Base-by-base conservation (phyloP, 37 sponge, comb jelly and placozoan genomes). In the Bolinopsis microptera region DNA sequence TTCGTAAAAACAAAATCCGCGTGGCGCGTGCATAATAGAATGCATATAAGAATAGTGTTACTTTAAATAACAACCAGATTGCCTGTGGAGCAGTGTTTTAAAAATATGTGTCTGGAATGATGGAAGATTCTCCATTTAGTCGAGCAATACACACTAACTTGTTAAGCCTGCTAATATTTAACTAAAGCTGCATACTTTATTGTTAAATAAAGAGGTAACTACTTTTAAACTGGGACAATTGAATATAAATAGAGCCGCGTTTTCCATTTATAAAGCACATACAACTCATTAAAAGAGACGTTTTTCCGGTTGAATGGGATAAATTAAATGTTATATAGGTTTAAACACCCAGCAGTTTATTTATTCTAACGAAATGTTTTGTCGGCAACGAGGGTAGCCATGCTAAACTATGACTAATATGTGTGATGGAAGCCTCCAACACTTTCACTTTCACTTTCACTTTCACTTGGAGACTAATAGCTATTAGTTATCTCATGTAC, bases 401-500 rank as follows among this genome's bases (percentile, higher is more conserved):
- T 48, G 5, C 61, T 48, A 48, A 13, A 48, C 61, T 48, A 48
- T 48, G 5, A 18, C 13, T 48, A 48, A 48, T 13, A 18, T 48
- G 61, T 48, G 61, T 48, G 61, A n/a, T n/a, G n/a, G n/a, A n/a
- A n/a, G n/a, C n/a, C n/a, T n/a, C n/a, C n/a, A n/a, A n/a, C n/a
- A n/a, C n/a, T n/a, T n/a, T n/a, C n/a, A n/a, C n/a, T n/a, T n/a
- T n/a, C n/a, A n/a, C n/a, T n/a, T n/a, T n/a, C n/a, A n/a, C n/a
- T n/a, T n/a, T n/a, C n/a, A n/a, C n/a, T n/a, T n/a, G n/a, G n/a
- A 48, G 61, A 48, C 61, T 48, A 48, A 48, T 48, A 48, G 61
- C 61, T 48, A 48, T 48, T 48, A 48, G 61, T 48, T 48, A 48
- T 48, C 61, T 18, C 13, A 13, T 48, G 61, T 77, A 13, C 95